Evolutionary conservation across 1,140 invertebrate species (phyloP).

Genomic region (Apocrypta bakeri): DNA sequence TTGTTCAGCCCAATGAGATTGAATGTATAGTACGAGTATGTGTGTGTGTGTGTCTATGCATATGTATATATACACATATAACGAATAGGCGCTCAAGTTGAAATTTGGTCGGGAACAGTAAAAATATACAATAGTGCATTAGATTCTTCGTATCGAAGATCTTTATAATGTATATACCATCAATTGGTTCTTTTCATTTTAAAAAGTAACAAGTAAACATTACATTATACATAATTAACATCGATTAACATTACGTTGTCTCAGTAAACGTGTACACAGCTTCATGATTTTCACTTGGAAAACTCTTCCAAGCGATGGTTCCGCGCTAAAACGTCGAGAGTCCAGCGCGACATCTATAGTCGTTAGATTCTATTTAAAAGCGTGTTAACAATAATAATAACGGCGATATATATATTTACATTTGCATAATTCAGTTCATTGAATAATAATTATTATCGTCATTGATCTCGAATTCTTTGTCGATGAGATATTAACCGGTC

Average conservation of each 20-base stretch:
- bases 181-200: neutral
- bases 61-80: neutral
- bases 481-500: neutral
- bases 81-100: neutral
- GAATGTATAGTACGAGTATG: neutral
- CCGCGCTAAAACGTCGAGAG: no score
- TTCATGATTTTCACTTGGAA: no score
- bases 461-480: neutral
- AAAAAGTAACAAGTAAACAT: neutral
- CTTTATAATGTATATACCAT: neutral
- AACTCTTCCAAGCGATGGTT: no score
- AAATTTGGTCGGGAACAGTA: constrained; percentile 2
- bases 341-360: no score
- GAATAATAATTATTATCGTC: neutral
- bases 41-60: no score
- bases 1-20: neutral
- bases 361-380: neutral
- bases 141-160: neutral
- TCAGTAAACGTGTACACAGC: no score
- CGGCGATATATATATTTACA: neutral
- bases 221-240: neutral
- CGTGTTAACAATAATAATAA: neutral
- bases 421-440: neutral
- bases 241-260: neutral
- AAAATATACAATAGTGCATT: neutral